phyloP scores from a whole-genome alignment of 2,888 invertebrate genomes.

The Neria commutata region DNA sequence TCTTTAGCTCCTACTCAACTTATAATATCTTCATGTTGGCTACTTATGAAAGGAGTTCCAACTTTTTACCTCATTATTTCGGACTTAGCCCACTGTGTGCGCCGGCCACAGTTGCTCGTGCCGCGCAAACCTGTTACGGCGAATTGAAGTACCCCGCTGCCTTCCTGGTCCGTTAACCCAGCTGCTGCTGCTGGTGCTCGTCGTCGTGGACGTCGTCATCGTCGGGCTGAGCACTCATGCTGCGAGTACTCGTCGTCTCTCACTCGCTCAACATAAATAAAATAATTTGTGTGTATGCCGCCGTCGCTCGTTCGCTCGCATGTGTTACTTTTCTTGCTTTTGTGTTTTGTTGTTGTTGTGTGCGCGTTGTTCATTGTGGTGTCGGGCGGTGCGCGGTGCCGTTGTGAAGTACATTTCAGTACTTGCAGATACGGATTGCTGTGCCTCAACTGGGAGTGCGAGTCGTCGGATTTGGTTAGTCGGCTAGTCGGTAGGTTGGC shows the following conservation, averaged over 20 bases:
- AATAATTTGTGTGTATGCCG: background rate
- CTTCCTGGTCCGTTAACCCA: background rate
- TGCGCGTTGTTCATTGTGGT: background rate
- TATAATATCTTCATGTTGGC: too few species aligned
- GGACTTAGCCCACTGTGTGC: background rate
- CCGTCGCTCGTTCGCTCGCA: too few species aligned
- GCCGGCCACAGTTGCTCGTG: background rate
- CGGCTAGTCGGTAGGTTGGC: too few species aligned
- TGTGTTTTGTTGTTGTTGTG: background rate
- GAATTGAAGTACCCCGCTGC: conserved; percentile 13
- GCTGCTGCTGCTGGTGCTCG: background rate
- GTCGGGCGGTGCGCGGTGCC: background rate
- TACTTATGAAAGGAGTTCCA: too few species aligned
- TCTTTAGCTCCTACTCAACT: too few species aligned
- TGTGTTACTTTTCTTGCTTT: background rate
- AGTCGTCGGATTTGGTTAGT: too few species aligned
- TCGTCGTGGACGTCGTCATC: too few species aligned
- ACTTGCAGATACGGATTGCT: background rate
- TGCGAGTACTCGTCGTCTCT: too few species aligned
- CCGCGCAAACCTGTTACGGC: conserved; percentile 23
- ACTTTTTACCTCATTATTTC: too few species aligned
- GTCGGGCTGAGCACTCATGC: too few species aligned
- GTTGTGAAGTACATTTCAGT: background rate
- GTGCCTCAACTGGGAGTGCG: background rate
- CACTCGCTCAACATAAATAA: background rate